Conservation (phyloP, 2,888 invertebrate genomes). For the Polymixis flavicincta region DNA sequence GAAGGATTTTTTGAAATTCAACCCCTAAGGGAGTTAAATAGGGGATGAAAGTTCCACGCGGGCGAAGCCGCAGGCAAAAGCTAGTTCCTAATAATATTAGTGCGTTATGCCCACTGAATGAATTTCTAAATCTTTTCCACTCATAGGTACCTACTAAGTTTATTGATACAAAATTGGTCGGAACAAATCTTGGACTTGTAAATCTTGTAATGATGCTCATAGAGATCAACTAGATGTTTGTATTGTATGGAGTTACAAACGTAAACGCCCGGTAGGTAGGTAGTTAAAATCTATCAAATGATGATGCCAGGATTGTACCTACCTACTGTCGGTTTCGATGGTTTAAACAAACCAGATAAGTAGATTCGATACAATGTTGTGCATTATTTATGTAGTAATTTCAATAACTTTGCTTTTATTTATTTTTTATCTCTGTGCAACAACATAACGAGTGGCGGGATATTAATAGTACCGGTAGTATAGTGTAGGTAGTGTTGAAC, state of each 20-base stretch:
- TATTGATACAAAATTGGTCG: neutral
- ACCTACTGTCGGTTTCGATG: neutral
- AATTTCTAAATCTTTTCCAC: neutral
- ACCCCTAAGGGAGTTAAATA: no score
- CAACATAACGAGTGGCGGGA: neutral
- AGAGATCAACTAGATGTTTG: neutral
- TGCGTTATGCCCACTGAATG: neutral
- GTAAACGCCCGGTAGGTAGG: neutral
- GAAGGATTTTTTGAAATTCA: no score
- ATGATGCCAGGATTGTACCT: neutral
- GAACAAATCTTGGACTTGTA: neutral
- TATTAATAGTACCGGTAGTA: no score
- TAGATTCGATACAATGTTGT: constrained; percentile 11
- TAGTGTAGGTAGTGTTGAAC: constrained; percentile 7
- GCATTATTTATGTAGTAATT: constrained; percentile 7
- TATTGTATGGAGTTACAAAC: neutral
- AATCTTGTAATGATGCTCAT: neutral
- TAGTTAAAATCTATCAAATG: neutral
- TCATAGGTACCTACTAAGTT: neutral
- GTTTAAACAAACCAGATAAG: neutral
- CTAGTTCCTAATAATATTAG: no score
- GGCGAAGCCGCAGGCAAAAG: no score
- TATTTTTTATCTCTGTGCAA: constrained; percentile 15
- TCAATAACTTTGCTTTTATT: constrained; percentile 9
- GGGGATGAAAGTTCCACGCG: no score